Base-by-base conservation (phyloP, 2,888 invertebrate genomes). In the Campoplex nolae region DNA sequence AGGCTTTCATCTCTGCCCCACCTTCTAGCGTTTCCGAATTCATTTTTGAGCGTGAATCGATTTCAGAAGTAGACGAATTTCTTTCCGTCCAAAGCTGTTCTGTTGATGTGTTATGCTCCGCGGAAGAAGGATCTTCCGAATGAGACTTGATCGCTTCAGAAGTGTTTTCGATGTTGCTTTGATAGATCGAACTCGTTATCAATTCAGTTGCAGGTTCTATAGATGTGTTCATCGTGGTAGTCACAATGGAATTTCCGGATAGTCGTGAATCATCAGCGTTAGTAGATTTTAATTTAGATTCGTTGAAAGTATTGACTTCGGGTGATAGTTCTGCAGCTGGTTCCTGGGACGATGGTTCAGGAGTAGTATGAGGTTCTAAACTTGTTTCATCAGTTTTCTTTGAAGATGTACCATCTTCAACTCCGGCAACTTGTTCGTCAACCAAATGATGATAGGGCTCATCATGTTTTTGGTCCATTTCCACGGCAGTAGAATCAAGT, bases 311-410 rank as follows among this genome's bases (percentile, higher is more conserved):
- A 58, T 62, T 76, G 18, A 65, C 42, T 16, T 65, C 56, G 0
- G 67, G 9, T 18, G 45, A 28, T n/a, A 56, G 28, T 45, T 73
- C 85, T 16, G 23, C 35, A 32, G 84, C 83, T 9, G 95, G 94
- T 85, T 92, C 90, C 88, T 95, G 93, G 3, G 94, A 93, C 4
- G 86, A 80, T 45, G 79, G 92, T 87, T 91, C 91, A 16, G 89
- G 77, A n/a, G 80, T 88, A 1, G 92, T 89, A 83, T 91, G 92
- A 18, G 89, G 90, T 84, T 92, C 87, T 71, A 86, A 75, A 80
- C 88, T 78, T 74, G 88, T 92, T 92, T 45, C 90, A 89, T n/a
- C 91, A 89, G 84, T 93, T 92, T 90, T 93, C 86, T 93, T 88
- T 13, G 88, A 48, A 42, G 42, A 6, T 4, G 28, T 28, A 23